phyloP scores from a whole-genome alignment of 2,113 vertebrate species.

The Anolis carolinensis region DNA sequence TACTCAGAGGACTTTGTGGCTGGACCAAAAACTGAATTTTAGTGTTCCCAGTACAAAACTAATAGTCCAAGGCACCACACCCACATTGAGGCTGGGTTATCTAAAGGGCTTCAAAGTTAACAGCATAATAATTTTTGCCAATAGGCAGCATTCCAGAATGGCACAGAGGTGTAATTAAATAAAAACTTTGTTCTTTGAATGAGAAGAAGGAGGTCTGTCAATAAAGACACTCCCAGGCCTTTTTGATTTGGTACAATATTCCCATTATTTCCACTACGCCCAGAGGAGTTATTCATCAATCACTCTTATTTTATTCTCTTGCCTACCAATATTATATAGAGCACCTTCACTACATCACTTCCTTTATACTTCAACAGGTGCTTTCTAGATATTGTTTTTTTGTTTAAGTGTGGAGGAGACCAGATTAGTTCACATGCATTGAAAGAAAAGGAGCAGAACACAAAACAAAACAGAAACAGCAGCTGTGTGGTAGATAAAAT shows the following conservation, averaged over 20 bases:
- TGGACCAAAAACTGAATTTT: background rate
- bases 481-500: background rate
- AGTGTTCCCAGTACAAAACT: background rate
- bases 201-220: background rate
- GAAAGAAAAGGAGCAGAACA: background rate
- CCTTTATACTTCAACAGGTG: background rate
- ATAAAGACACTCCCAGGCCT: background rate
- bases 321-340: background rate
- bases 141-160: background rate
- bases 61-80: background rate
- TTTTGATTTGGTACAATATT: slow-evolving; percentile 3
- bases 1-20: background rate
- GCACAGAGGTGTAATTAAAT: background rate
- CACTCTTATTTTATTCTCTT: background rate
- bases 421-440: background rate
- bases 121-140: background rate
- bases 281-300: background rate
- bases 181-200: background rate
- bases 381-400: background rate
- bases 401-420: background rate
- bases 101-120: background rate
- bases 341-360: background rate
- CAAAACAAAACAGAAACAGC: too few relatives aligned
- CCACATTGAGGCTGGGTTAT: background rate
- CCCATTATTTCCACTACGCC: background rate